Evolutionary conservation across 2,113 vertebrate genomes (phyloP), one percentile per base, ranked within the genome.

Genomic region (Rafetus swinhoei): DNA sequence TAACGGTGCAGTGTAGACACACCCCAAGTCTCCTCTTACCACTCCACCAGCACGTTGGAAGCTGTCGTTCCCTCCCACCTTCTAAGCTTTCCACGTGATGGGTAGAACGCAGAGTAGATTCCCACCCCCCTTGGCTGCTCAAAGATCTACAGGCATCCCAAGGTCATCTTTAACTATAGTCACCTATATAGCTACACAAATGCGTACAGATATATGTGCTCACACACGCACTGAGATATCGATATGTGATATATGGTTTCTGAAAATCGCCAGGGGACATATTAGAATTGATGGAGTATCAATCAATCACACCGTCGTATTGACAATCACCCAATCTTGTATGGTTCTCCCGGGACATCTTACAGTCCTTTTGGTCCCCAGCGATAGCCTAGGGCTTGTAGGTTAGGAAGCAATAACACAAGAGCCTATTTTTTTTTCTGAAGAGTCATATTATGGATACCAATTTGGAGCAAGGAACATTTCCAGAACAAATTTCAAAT

Each of bases 171-270:
- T 87, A 60, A 87, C 76, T 84, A 53, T 79, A 84, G 90, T 77
- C 95, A 84, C 92, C 96, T 96, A 74, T 90, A 84, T 50, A 84
- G 90, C 95, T 95, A 84, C 95, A 92, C 92, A 92, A 50, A 85
- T 89, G 95, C 88, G 90, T 94, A 97, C 95, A 94, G 95, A 87
- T 93, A 97, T 90, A 97, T 94, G 88, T 83, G 94, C 91, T 96
- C 93, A 86, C 95, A 96, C 97, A 94, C 94, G 91, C 97, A 96
- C 69, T 9, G 91, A 92, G 93, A 82, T 21, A 82, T 84, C 53
- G 82, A 95, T 24, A 4, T 60, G 91, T 92, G 60, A 93, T 54
- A 97, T 97, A 88, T 29, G 96, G 97, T 97, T 97, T 97, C 97
- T 97, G 97, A 97, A 97, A 96, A 97, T 91, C 24, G 76, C 90